phyloP scores from a whole-genome alignment of 2,113 vertebrate species.

The Uropsilus gracilis region DNA sequence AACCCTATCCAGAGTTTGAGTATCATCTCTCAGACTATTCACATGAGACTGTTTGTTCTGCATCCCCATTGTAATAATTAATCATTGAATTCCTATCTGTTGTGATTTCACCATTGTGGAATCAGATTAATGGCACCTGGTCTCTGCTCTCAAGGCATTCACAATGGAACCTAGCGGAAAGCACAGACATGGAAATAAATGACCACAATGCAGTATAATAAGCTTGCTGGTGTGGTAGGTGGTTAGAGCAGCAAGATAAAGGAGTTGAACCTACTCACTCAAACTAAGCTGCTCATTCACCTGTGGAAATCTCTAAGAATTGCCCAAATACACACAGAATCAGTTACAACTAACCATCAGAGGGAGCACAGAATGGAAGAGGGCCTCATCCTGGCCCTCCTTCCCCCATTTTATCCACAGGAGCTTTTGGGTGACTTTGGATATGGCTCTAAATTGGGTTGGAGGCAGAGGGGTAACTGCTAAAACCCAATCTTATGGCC shows the following conservation, averaged over 20 bases:
- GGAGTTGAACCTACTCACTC: not conserved
- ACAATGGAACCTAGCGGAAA: not conserved
- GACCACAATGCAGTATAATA: not conserved
- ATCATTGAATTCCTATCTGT: not conserved
- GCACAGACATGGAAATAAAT: not conserved
- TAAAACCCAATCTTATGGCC: not conserved
- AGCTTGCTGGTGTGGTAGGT: not conserved
- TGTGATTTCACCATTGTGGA: not conserved
- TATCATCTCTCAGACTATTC: not conserved
- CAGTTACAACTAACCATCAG: not conserved
- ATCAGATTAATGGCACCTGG: not conserved
- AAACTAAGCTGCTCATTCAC: not conserved
- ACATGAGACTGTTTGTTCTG: not conserved
- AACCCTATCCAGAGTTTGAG: not conserved
- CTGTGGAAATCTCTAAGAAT: not conserved
- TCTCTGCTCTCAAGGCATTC: not conserved
- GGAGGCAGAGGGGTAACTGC: not conserved
- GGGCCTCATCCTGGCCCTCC: not conserved
- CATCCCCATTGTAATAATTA: not conserved
- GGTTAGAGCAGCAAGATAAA: fast-evolving
- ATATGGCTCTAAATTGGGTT: not conserved
- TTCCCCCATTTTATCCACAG: not conserved
- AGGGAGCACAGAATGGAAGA: not conserved
- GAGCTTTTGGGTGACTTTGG: not conserved
- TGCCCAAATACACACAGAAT: not conserved